Evolutionary conservation across 2,797 vertebrate genomes (phyloP).

Genomic region (Uromys caudimaculatus): DNA sequence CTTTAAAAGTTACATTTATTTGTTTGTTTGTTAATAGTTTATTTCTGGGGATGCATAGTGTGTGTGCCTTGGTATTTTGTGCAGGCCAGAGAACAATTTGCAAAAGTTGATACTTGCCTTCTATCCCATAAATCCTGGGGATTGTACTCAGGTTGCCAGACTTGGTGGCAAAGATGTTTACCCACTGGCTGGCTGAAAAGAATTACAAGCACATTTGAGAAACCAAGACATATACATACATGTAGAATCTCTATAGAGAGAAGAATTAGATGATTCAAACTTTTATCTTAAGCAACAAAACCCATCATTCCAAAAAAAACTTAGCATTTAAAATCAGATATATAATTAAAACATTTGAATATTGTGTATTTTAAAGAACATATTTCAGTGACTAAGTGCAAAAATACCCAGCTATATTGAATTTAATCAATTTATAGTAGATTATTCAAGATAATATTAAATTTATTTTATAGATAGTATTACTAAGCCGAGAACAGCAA

Average conservation of each 20-base stretch:
- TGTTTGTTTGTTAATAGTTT: neutral
- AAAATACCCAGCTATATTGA: conserved; percentile 25
- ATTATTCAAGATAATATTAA: neutral
- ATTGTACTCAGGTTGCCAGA: neutral
- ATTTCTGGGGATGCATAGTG: neutral
- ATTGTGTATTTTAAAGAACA: neutral
- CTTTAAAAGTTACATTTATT: neutral
- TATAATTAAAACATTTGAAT: neutral
- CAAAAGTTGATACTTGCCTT: neutral
- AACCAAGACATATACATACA: neutral
- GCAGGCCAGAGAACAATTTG: neutral
- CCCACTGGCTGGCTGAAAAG: neutral
- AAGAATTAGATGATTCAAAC: neutral
- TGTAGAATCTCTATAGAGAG: neutral
- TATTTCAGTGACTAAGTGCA: neutral
- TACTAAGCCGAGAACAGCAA: neutral
- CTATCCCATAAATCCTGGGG: neutral
- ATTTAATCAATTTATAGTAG: neutral
- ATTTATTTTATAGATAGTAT: neutral
- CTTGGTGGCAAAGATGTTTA: neutral
- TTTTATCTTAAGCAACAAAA: neutral
- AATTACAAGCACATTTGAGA: neutral
- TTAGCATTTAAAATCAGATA: neutral
- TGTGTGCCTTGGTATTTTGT: neutral
- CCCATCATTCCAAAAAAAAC: neutral